Percentiles rank a stretch among this genome's conserved stretches.
These are phyloP conservation scores for Polymixis lichenea DNA, from an alignment of 2,888 invertebrate genomes.

Conservation along the genomic window DNA sequence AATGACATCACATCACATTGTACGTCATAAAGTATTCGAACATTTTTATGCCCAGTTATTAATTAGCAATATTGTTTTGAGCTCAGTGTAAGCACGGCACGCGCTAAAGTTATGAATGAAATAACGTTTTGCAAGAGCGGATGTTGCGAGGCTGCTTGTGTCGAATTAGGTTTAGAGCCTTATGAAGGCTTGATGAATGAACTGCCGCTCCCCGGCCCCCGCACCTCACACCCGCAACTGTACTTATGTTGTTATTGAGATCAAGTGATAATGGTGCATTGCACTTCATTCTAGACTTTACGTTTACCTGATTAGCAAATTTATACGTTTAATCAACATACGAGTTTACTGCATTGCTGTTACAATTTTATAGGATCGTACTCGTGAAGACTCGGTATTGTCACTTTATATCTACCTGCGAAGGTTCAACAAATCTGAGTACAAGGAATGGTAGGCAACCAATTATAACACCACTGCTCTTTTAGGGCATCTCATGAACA, in stretches of 20 bases:
- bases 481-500: neutral
- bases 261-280: constrained; percentile 67
- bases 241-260: constrained; percentile 64
- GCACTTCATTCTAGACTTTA: constrained; percentile 51
- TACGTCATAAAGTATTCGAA: neutral
- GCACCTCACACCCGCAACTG: constrained; percentile 65
- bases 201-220: constrained; percentile 73
- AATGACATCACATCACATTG: constrained; percentile 12
- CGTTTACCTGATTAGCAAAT: constrained; percentile 20
- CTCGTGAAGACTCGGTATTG: neutral
- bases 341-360: constrained; percentile 3
- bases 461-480: neutral
- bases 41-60: constrained; percentile 48
- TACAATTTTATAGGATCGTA: neutral
- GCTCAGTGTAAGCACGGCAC: constrained; percentile 79
- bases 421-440: neutral
- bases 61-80: constrained; percentile 62
- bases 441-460: neutral
- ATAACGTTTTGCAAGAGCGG: constrained; percentile 90
- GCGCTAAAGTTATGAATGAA: constrained; percentile 89
- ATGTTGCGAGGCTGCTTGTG: constrained; percentile 89
- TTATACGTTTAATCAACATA: neutral
- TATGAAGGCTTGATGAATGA: constrained; percentile 90
- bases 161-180: constrained; percentile 91
- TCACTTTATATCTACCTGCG: neutral